Evolutionary conservation across 2,113 vertebrate genomes (phyloP).

Genomic region (Mirza zaza): DNA sequence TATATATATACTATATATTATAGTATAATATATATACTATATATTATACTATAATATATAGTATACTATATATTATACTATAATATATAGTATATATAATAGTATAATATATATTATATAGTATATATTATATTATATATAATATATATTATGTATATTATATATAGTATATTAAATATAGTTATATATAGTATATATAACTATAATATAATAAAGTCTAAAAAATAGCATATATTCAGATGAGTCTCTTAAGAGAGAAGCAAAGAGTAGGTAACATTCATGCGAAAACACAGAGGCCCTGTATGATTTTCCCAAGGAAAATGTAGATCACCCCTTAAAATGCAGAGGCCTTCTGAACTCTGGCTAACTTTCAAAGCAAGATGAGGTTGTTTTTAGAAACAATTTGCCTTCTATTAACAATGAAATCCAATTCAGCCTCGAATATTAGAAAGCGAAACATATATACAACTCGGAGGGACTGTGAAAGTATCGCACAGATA

Average conservation of each 20-base stretch:
- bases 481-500: constrained; percentile 85
- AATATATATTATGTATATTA: too few relatives aligned
- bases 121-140: too few relatives aligned
- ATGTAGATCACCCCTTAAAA: background rate
- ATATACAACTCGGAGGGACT: constrained; percentile 78
- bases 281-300: background rate
- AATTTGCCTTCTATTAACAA: constrained; percentile 86
- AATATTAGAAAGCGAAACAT: constrained; percentile 81
- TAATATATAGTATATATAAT: too few relatives aligned
- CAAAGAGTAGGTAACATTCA: background rate
- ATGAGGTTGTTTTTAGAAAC: constrained; percentile 81
- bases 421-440: constrained; percentile 74
- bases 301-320: constrained; percentile 32
- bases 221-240: background rate
- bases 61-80: too few relatives aligned
- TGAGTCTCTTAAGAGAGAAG: constrained; percentile 23
- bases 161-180: too few relatives aligned
- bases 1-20: too few relatives aligned
- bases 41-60: too few relatives aligned
- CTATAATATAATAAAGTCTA: too few relatives aligned
- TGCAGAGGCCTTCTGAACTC: constrained; percentile 51
- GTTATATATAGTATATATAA: too few relatives aligned
- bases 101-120: too few relatives aligned
- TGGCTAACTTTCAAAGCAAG: constrained; percentile 81
- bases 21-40: too few relatives aligned